Evolutionary conservation across 2,888 invertebrate genomes (phyloP).

Genomic region (Drosophila paracracens): DNA sequence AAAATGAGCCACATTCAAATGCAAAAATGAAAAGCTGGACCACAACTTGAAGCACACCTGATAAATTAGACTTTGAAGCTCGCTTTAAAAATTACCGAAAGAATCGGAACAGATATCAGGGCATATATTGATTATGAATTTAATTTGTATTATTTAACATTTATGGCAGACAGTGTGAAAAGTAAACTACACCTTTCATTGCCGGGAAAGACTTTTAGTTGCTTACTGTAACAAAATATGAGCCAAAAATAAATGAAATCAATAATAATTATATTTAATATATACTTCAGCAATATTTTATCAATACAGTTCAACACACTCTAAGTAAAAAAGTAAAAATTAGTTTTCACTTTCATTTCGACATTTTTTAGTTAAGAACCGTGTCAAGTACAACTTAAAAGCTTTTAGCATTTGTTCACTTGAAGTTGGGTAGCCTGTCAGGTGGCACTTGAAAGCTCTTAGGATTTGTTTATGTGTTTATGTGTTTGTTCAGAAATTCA

Average conservation of each 20-base stretch:
- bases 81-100: not conserved
- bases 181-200: not conserved
- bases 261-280: not conserved
- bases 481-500: not conserved
- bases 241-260: not conserved
- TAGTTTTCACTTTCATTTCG: not conserved
- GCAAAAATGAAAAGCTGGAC: not conserved
- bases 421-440: not conserved
- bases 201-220: not conserved
- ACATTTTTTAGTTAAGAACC: not conserved
- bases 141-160: not conserved
- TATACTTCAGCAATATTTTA: not conserved
- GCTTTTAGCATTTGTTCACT: not conserved
- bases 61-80: not conserved
- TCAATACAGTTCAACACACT: not conserved
- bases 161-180: not conserved
- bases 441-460: not conserved
- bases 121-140: not conserved
- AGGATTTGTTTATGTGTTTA: not conserved
- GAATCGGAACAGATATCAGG: not conserved
- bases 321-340: not conserved
- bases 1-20: conserved; percentile 13
- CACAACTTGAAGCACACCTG: not conserved
- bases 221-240: not conserved
- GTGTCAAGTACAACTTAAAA: not conserved